Conservation (phyloP, 2,797 vertebrate genomes). For the Neomorphus geoffroyi region DNA sequence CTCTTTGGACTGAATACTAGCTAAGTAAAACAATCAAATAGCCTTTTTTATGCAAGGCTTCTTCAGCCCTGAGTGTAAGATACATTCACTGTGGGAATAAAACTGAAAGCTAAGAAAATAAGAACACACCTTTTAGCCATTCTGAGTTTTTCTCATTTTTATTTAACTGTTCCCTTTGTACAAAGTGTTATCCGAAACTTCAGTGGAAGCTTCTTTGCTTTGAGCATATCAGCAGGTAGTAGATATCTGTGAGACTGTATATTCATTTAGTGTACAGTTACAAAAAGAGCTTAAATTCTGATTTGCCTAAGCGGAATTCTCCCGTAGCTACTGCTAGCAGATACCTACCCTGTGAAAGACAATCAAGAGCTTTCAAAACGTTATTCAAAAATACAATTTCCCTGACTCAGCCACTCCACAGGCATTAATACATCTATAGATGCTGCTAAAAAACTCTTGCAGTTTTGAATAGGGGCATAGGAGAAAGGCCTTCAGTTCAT, state of each 20-base stretch:
- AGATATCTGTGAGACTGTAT: neutral
- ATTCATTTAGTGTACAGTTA: neutral
- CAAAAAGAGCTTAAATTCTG: neutral
- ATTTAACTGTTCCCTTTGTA: neutral
- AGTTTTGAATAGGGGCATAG: neutral
- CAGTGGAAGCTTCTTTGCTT: neutral
- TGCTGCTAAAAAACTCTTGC: neutral
- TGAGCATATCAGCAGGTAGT: neutral
- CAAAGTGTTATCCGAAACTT: neutral
- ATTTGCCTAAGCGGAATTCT: neutral
- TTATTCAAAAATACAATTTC: neutral
- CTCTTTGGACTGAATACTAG: neutral
- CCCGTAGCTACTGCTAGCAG: neutral
- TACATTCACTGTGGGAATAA: neutral
- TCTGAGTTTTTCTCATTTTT: neutral
- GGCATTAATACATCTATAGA: neutral
- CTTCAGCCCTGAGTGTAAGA: neutral
- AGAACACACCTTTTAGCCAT: neutral
- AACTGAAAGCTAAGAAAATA: neutral
- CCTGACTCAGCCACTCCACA: neutral
- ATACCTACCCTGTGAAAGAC: neutral
- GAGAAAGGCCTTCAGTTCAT: neutral
- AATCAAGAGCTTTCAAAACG: neutral
- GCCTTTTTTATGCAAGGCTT: neutral
- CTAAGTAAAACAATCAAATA: neutral